Evolutionary conservation across 2,113 vertebrate genomes (phyloP).

Genomic region (Hyperopisus bebe): DNA sequence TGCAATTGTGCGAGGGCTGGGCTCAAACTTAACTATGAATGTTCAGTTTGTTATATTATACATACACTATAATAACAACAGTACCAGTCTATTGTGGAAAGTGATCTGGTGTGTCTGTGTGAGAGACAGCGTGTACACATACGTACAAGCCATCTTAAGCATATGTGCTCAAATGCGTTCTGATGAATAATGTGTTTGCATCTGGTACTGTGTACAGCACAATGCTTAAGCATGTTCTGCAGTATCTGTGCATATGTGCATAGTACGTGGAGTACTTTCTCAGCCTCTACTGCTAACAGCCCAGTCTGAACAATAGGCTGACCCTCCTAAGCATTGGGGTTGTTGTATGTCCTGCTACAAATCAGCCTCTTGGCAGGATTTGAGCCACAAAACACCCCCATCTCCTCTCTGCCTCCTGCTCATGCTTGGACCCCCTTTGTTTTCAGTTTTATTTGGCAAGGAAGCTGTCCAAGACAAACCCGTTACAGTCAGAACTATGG

Average conservation of each 20-base stretch:
- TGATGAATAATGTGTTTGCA: background rate
- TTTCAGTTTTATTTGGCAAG: conserved; percentile 43
- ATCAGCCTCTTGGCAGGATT: conserved; percentile 15
- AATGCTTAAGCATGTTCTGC: background rate
- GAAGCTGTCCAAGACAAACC: conserved; percentile 21
- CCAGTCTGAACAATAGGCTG: conserved; percentile 17
- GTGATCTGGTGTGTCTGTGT: background rate
- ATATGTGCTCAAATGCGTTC: background rate
- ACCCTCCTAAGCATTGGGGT: background rate
- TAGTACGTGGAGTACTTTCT: background rate
- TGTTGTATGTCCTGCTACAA: conserved; percentile 1
- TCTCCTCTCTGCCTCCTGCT: conserved; percentile 3
- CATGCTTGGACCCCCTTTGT: conserved; percentile 31
- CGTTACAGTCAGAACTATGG: background rate
- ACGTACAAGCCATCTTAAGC: background rate
- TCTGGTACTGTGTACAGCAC: background rate
- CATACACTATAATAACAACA: background rate
- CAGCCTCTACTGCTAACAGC: background rate
- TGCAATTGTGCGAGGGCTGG: background rate
- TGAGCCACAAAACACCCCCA: background rate
- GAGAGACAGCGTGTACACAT: background rate
- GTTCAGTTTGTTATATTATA: background rate
- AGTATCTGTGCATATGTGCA: conserved; percentile 2
- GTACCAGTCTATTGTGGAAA: background rate
- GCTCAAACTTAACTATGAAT: background rate